Percentiles rank a stretch among this genome's conserved stretches.
Conservation (phyloP, 2,113 vertebrate species). For the Puma concolor region DNA sequence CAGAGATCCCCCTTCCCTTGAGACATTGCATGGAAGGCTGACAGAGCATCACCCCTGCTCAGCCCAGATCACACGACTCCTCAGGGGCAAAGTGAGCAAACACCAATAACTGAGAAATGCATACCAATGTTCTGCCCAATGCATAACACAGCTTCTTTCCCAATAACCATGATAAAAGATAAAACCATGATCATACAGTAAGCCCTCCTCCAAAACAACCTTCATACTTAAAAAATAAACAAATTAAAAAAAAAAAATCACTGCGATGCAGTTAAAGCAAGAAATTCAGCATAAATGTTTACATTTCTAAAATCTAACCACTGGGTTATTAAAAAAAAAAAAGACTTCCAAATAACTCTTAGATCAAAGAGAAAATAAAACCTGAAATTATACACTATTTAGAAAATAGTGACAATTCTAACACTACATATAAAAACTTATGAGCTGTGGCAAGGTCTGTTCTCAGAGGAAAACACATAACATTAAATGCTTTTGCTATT, state of each 20-base stretch:
- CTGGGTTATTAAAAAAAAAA: neutral
- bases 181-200: neutral
- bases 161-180: neutral
- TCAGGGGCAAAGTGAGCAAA: neutral
- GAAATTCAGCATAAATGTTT: slow-evolving; percentile 21
- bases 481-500: slow-evolving; percentile 62
- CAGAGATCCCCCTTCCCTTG: too few relatives aligned
- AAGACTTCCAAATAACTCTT: slow-evolving; percentile 52
- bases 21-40: neutral
- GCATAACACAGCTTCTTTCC: neutral
- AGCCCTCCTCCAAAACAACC: neutral
- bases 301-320: neutral
- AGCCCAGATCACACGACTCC: neutral
- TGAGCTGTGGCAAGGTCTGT: slow-evolving; percentile 52
- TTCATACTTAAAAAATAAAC: neutral
- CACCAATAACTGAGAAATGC: neutral
- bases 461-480: slow-evolving; percentile 37
- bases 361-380: slow-evolving; percentile 61
- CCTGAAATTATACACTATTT: slow-evolving; percentile 50
- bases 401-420: slow-evolving; percentile 45
- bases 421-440: slow-evolving; percentile 58
- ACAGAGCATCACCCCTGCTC: neutral
- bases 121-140: neutral
- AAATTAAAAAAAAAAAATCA: neutral
- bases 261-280: neutral